Base-by-base conservation (phyloP, 2,797 vertebrate genomes). In the Sus cebifrons region DNA sequence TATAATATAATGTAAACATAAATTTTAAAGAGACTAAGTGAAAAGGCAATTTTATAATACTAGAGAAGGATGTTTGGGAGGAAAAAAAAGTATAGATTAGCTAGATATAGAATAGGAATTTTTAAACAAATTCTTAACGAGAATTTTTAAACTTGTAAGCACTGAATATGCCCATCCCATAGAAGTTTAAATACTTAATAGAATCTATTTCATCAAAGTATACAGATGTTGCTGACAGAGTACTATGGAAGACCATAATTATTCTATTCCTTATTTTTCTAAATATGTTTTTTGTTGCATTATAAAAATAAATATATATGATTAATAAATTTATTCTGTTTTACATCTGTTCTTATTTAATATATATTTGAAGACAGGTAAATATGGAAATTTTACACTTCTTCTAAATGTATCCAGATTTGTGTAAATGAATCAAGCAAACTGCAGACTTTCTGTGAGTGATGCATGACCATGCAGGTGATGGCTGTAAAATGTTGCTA, bases 241-340 rank as follows among this genome's bases (percentile, higher is more conserved):
- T 98, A 91, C 92, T 94, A 91, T 78, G 89, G 77, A 96, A 89
- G 84, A 98, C 75, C 27, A 29, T 82, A 71, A 92, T 93, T 93
- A 97, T 96, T 98, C 90, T 95, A 94, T 96, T 97, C 36, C 82
- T 97, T 96, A 91, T 97, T 97, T 97, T 98, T 91, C 79, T 97
- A 98, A 96, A 97, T 95, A 95, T 64, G 86, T 96, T 79, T 96
- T 97, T 88, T 84, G 83, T 93, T 96, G 64, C 98, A 93, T 97
- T 98, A 98, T 98, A 98, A 99, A 99, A 99, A 98, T 98, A 98
- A 98, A 98, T 99, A 99, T 96, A 98, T 98, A 96, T 97, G 97
- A 96, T 96, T 98, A 98, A 97, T 98, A 98, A 96, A 98, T 97
- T 97, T 96, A 97, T 95, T 98, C 96, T 94, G 97, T 96, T 98